A percentile compares a stretch with the other conserved stretches of the same genome.
phyloP scores from a whole-genome alignment of 1,140 invertebrate species.

The Polypedilum vanderplanki region DNA sequence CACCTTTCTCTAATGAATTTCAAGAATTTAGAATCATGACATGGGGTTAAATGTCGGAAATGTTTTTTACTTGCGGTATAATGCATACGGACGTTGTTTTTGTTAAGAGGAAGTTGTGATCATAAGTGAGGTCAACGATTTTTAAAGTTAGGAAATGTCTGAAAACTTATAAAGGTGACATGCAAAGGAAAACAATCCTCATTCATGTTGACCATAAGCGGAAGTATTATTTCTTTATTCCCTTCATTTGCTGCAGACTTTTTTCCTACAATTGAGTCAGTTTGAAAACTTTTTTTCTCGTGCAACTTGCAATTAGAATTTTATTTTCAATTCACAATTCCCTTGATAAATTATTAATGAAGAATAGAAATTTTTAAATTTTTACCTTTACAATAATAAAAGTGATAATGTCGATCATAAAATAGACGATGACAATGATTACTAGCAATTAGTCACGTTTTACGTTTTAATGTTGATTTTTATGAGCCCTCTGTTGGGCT shows the following conservation, averaged over 20 bases:
- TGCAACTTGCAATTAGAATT: not conserved
- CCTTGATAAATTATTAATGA: not conserved
- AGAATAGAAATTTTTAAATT: not conserved
- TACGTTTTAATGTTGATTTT: not conserved
- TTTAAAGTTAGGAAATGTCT: too few relatives aligned
- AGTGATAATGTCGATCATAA: not conserved
- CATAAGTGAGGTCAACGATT: not conserved
- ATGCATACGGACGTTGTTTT: not conserved
- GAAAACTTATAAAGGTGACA: not conserved
- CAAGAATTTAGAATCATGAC: not conserved
- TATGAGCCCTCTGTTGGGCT: not conserved
- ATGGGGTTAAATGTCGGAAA: not conserved
- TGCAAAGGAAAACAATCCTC: not conserved
- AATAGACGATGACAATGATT: not conserved
- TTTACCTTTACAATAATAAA: too few relatives aligned
- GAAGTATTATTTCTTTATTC: not conserved
- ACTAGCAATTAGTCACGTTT: constrained; percentile 5
- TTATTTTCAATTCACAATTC: not conserved
- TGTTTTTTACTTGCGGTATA: not conserved
- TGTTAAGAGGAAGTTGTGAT: not conserved
- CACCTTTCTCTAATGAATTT: not conserved
- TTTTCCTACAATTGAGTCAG: too few relatives aligned
- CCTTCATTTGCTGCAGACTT: not conserved
- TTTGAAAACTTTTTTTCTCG: too few relatives aligned
- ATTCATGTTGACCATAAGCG: not conserved